Evolutionary conservation across 1,140 invertebrate genomes (phyloP), one percentile per base, ranked within the genome.

Genomic region (Metopolophium dirhodum): DNA sequence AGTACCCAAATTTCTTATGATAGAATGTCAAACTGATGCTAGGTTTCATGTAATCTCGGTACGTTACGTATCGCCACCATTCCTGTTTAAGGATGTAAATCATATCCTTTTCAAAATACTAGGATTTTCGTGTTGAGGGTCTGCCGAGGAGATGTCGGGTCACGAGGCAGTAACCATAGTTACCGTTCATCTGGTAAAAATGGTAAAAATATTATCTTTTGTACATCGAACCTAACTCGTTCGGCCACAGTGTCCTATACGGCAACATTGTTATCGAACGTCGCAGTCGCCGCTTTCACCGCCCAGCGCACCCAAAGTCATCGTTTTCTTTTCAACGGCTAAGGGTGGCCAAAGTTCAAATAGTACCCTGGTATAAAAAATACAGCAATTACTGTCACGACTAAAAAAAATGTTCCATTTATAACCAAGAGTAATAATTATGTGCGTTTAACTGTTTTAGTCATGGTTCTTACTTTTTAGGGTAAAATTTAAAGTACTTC

Each of bases 51-150:
- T 88, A 51, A 88, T 51, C 47, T n/a, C 47, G 30, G 47, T 85
- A 85, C 37, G 37, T 45, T 47, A 30, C 23, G 41, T 88, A 88
- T 88, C 37, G 20, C 11, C 18, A 20, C 11, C 30, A 47, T 47
- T 23, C 11, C 47, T 20, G 30, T 51, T 88, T 51, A 35, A 51
- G 86, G 87, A 89, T 47, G 49, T 89, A 54, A 89, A 89, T 89
- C 87, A 89, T 89, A 89, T 89, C 87, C 49, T 54, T 89, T 89
- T 54, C n/a, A 22, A 54, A 89, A 54, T 51, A 54, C 87, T 54
- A 54, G 87, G 87, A 89, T 89, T 89, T 89, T 89, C 87, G 49
- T 54, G 87, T 89, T 54, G 37, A 89, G 20, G 49, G 49, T n/a
- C n/a, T 11, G 35, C 8, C 20, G 22, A 35, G 22, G n/a, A 14